These are phyloP conservation scores for Orthosia incerta DNA, from an alignment of 2,888 invertebrate species.

Conservation along the genomic window DNA sequence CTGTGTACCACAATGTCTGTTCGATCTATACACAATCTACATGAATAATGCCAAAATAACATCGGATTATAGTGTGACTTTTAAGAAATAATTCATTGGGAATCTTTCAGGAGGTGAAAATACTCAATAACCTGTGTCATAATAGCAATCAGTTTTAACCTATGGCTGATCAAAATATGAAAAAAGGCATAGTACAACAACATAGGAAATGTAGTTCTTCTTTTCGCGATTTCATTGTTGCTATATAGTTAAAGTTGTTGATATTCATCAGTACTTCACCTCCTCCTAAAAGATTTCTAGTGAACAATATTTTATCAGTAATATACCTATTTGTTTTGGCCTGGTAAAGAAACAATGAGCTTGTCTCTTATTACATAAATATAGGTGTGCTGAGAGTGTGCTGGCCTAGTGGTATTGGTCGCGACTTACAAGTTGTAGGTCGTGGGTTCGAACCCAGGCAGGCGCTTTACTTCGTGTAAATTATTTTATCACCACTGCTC, in stretches of 20 bases:
- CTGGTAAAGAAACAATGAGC: too few relatives aligned
- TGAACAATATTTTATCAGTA: background rate
- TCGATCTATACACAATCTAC: background rate
- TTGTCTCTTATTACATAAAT: background rate
- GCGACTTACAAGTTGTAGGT: too few relatives aligned
- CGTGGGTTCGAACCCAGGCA: too few relatives aligned
- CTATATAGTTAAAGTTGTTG: background rate
- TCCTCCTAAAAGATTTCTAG: too few relatives aligned
- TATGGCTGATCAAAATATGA: too few relatives aligned
- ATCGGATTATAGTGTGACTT: background rate
- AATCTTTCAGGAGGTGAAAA: background rate
- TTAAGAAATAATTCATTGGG: background rate
- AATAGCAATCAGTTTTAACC: too few relatives aligned
- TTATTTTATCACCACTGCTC: too few relatives aligned
- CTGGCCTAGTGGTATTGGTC: too few relatives aligned
- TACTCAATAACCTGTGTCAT: background rate
- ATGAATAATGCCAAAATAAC: background rate
- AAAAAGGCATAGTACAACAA: too few relatives aligned
- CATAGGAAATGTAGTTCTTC: too few relatives aligned
- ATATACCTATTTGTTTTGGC: background rate
- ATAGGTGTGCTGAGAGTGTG: too few relatives aligned
- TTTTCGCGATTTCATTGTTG: background rate
- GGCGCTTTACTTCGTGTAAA: too few relatives aligned
- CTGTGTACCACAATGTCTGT: background rate
- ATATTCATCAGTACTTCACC: background rate